Evolutionary conservation across 92 coral and sea anemone species (phyloP), one percentile per base, ranked within the genome.

Genomic region (Epizoanthus fatuus): DNA sequence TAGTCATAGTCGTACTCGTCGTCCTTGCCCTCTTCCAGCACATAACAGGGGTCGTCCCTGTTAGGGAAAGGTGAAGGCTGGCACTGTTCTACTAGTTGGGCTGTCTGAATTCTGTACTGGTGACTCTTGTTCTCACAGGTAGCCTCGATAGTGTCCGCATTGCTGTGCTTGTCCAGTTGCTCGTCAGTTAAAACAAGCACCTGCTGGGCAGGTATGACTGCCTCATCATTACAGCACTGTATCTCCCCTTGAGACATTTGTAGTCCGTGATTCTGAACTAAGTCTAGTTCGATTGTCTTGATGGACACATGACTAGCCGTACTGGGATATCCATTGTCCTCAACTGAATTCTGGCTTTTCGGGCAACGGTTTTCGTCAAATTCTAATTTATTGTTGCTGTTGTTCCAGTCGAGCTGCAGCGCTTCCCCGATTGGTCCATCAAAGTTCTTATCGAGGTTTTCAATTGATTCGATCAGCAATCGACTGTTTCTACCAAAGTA

Each of bases 1-100:
- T 95, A 95, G 64, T 95, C 98, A 62, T 92, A 95, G n/a, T 80
- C 93, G 39, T 90, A 86, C 47, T 95, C 98, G 20, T 95, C 98
- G 29, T 92, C 92, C 44, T 93, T 92, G 5, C 90, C 80, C 49
- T 95, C 96, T 52, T 88, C 96, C 54, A 92, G 14, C n/a, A 85
- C 81, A 37, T 80, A 90, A 11, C 93, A 88, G 7, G 81, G 39
- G 1, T 87, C 89, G 9, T 71, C 86, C 7, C 70, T 15, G 56
- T 55, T 69, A 22, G 83, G 83, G 5, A 63, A 81, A 37, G 97
- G 94, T 2, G 72, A 80, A 0, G 98, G 93, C 78, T 87, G 92
- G 14, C 98, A 95, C 65, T 92, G 88, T 70, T 95, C 91, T 20
- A 95, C 91, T 2, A 95, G 91, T 73, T 93, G 79, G 10, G 91